These are phyloP conservation scores for Anguilla anguilla DNA, from an alignment of 2,797 vertebrate species.

Conservation along the genomic window DNA sequence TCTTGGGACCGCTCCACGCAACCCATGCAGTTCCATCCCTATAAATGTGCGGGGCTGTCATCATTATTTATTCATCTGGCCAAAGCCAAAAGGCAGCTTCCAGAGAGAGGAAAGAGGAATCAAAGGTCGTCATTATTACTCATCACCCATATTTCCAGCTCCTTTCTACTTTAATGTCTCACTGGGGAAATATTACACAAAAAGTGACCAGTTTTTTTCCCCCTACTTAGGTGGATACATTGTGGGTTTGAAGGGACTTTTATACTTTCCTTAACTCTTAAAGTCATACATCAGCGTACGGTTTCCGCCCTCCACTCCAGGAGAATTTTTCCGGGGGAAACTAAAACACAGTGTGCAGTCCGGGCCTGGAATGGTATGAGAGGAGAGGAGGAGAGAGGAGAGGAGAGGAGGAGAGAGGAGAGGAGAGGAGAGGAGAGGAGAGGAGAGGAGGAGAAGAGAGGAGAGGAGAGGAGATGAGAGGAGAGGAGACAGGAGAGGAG, in stretches of 20 bases:
- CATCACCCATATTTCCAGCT: neutral
- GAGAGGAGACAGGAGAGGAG: too few relatives aligned
- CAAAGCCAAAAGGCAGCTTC: constrained; percentile 3
- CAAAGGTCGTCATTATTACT: neutral
- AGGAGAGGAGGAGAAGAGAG: too few relatives aligned
- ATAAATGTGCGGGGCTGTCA: neutral
- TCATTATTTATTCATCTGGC: constrained; percentile 12
- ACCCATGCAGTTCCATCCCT: neutral
- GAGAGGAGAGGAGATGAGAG: too few relatives aligned
- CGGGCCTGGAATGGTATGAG: neutral
- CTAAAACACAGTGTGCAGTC: neutral
- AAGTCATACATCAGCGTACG: neutral
- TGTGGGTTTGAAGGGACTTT: neutral
- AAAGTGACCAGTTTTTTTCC: neutral
- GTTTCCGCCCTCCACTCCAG: neutral
- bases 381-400: neutral
- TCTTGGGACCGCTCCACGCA: neutral
- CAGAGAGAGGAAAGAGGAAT: neutral
- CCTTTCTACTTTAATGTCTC: neutral
- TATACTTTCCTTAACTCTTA: neutral
- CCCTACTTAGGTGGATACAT: neutral
- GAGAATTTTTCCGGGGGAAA: neutral
- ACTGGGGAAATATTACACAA: neutral
- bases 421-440: too few relatives aligned
- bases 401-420: too few relatives aligned